A percentile compares a stretch with the other conserved stretches of the same genome.
phyloP scores from a whole-genome alignment of 1,140 invertebrate species.

The Drosophila varians region DNA sequence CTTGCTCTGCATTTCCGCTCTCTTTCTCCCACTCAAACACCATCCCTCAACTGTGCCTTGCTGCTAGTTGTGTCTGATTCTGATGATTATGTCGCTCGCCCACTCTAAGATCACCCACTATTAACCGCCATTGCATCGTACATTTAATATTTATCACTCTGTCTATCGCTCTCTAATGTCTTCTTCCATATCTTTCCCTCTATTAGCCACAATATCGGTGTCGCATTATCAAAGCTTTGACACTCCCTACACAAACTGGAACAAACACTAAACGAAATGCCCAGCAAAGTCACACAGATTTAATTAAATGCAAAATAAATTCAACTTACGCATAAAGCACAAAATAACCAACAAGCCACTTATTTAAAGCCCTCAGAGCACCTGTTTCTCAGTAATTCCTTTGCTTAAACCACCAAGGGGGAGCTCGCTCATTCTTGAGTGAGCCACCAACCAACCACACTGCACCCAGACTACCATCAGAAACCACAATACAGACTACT shows the following conservation, averaged over 20 bases:
- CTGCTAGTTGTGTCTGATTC: conserved; percentile 49
- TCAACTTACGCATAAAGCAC: conserved; percentile 33
- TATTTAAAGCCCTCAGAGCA: conserved; percentile 34
- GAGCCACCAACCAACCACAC: conserved; percentile 13
- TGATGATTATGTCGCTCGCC: conserved; percentile 6
- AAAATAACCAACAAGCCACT: conserved; percentile 22
- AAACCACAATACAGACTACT: conserved; percentile 29
- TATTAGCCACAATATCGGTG: conserved; percentile 83
- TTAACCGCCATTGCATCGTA: conserved; percentile 27
- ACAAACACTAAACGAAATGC: conserved; percentile 32
- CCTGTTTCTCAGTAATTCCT: conserved; percentile 23
- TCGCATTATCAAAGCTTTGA: conserved; percentile 84
- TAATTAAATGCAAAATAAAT: conserved; percentile 26
- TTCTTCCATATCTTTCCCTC: conserved; percentile 72
- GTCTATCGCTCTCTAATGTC: conserved; percentile 62
- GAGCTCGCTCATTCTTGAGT: background rate
- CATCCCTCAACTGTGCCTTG: conserved; percentile 36
- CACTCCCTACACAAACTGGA: conserved; percentile 80
- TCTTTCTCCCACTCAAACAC: background rate
- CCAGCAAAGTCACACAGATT: conserved; percentile 15
- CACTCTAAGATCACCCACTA: conserved; percentile 9
- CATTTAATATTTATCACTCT: conserved; percentile 32
- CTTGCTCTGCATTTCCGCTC: conserved; percentile 25
- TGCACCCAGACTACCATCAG: conserved; percentile 18
- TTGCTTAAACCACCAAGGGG: conserved; percentile 19